Evolutionary conservation across 2,888 invertebrate genomes (phyloP).

Genomic region (Hydrotaea diabolus): DNA sequence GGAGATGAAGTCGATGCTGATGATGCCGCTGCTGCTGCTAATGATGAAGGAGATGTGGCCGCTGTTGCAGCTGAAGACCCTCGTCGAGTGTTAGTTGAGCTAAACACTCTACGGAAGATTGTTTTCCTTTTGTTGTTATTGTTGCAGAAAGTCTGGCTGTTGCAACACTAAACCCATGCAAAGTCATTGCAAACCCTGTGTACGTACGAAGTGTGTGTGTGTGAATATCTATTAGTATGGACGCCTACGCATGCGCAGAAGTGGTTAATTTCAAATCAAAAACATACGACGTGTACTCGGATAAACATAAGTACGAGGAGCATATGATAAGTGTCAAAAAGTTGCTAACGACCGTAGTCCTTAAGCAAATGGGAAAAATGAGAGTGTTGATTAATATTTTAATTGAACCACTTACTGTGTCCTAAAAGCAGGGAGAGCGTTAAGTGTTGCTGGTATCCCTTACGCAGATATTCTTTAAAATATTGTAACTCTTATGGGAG

Average conservation of each 20-base stretch:
- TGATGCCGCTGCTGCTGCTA: neutral
- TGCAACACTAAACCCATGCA: conserved; percentile 55
- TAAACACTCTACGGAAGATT: conserved; percentile 42
- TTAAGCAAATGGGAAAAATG: too few species aligned
- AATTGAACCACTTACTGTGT: too few species aligned
- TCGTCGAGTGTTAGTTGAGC: conserved; percentile 40
- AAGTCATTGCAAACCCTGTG: conserved; percentile 33
- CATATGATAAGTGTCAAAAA: neutral
- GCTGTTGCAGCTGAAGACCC: conserved; percentile 22
- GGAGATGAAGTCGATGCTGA: neutral
- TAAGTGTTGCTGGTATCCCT: too few species aligned
- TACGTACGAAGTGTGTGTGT: neutral
- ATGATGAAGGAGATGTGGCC: neutral
- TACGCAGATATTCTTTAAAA: too few species aligned
- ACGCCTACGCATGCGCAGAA: conserved; percentile 66
- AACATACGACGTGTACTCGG: neutral
- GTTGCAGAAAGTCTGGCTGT: neutral
- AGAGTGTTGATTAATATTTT: too few species aligned
- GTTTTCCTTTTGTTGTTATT: neutral
- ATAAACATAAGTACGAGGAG: neutral
- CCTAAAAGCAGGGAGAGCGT: too few species aligned
- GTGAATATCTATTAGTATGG: conserved; percentile 35
- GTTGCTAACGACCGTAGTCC: too few species aligned
- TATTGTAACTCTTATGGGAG: too few species aligned
- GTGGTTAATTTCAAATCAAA: conserved; percentile 41